These are phyloP conservation scores for Enteromius afrohamiltoni DNA, from an alignment of 2,797 vertebrate species.

Conservation along the genomic window DNA sequence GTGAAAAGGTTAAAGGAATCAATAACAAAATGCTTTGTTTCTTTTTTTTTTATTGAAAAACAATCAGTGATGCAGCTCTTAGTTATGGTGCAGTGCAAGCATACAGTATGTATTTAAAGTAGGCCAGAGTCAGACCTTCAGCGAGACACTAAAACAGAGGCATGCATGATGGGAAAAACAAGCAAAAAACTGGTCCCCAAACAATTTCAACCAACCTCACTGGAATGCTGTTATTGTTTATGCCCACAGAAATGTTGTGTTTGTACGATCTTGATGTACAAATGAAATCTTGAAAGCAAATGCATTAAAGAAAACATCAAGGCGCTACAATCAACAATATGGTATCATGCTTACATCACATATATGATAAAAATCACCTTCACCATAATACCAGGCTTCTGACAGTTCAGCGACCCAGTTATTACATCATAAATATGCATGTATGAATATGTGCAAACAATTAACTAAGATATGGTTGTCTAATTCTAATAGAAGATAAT, in stretches of 20 bases:
- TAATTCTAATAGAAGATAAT: not conserved
- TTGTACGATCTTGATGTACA: not conserved
- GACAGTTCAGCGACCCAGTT: not conserved
- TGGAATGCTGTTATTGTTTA: not conserved
- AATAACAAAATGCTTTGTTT: not conserved
- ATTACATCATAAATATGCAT: not conserved
- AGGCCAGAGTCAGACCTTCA: not conserved
- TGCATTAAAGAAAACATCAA: constrained; percentile 24
- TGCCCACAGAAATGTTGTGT: not conserved
- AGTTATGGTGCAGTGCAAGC: constrained; percentile 18
- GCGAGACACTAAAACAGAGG: constrained; percentile 23
- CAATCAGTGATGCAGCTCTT: constrained; percentile 32
- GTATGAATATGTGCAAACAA: constrained; percentile 14
- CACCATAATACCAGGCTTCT: not conserved
- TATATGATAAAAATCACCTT: not conserved
- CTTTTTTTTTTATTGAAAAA: constrained; percentile 11
- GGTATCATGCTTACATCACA: constrained; percentile 6
- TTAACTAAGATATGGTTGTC: not conserved
- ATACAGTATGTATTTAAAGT: constrained; percentile 29
- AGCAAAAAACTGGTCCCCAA: constrained; percentile 25
- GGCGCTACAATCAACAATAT: constrained; percentile 27
- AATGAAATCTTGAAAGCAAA: not conserved
- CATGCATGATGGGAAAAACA: constrained; percentile 15
- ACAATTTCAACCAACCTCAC: not conserved
- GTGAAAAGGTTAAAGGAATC: not conserved